Evolutionary conservation across 1,140 invertebrate genomes (phyloP).

Genomic region (Papilio machaon): DNA sequence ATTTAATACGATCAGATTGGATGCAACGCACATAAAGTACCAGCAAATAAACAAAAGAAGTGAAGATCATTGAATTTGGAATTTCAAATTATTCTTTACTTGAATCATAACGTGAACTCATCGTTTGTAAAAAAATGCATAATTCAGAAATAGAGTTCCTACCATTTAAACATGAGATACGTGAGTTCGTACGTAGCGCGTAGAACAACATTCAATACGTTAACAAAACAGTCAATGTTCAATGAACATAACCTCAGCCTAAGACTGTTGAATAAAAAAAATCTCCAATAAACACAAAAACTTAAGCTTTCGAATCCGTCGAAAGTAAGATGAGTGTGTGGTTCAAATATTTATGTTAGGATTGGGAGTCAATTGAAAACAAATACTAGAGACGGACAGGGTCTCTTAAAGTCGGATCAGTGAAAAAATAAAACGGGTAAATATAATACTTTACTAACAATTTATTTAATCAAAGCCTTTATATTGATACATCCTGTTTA

Average conservation of each 20-base stretch:
- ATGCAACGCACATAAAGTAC: neutral
- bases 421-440: constrained; percentile 15
- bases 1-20: neutral
- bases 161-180: too few relatives aligned
- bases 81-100: too few relatives aligned
- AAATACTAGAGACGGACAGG: neutral
- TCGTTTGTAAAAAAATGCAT: too few relatives aligned
- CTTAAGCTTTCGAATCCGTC: constrained; percentile 13
- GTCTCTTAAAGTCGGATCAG: neutral
- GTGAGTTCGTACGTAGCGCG: neutral
- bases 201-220: neutral
- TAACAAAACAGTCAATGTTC: neutral
- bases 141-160: too few relatives aligned
- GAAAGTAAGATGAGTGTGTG: constrained; percentile 22
- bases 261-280: neutral
- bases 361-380: constrained; percentile 23
- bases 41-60: too few relatives aligned
- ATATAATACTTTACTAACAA: neutral
- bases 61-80: too few relatives aligned
- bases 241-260: neutral
- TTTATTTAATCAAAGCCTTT: constrained; percentile 14
- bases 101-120: too few relatives aligned
- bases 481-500: neutral
- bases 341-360: constrained; percentile 20
- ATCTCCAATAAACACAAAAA: constrained; percentile 8